These are phyloP conservation scores for Nannospalax galili DNA, from an alignment of 2,113 vertebrate genomes.

Conservation along the genomic window DNA sequence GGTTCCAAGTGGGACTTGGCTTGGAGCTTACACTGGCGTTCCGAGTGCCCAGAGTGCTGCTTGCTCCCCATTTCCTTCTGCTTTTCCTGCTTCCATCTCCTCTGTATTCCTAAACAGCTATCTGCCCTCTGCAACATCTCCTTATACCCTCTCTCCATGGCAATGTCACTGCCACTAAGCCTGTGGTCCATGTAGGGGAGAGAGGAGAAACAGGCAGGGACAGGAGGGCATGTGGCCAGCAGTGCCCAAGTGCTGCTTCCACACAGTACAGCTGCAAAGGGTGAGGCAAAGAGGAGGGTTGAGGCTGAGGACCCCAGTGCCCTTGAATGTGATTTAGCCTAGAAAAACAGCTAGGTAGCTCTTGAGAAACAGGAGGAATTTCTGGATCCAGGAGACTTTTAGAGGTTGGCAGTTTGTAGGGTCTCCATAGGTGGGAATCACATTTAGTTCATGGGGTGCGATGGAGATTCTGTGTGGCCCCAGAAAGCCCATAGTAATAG, in stretches of 20 bases:
- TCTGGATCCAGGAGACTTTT: not conserved
- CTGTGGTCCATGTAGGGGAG: not conserved
- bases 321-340: not conserved
- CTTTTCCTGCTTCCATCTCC: not conserved
- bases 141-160: constrained; percentile 44
- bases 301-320: accelerated
- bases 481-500: not conserved
- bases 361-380: not conserved
- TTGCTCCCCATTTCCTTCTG: not conserved
- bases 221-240: not conserved
- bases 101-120: not conserved
- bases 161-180: constrained; percentile 20
- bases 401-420: not conserved
- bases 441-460: not conserved
- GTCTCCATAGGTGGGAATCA: not conserved
- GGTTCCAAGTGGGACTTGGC: not conserved
- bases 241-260: not conserved
- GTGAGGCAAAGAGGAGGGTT: not conserved
- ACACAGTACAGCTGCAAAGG: not conserved
- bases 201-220: constrained; percentile 40
- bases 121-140: not conserved
- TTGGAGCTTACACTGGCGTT: not conserved
- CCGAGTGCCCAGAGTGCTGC: not conserved
- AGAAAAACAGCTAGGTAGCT: not conserved
- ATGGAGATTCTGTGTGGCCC: not conserved